These are phyloP conservation scores for Serilophus lunatus DNA, from an alignment of 2,113 vertebrate genomes.

Conservation along the genomic window DNA sequence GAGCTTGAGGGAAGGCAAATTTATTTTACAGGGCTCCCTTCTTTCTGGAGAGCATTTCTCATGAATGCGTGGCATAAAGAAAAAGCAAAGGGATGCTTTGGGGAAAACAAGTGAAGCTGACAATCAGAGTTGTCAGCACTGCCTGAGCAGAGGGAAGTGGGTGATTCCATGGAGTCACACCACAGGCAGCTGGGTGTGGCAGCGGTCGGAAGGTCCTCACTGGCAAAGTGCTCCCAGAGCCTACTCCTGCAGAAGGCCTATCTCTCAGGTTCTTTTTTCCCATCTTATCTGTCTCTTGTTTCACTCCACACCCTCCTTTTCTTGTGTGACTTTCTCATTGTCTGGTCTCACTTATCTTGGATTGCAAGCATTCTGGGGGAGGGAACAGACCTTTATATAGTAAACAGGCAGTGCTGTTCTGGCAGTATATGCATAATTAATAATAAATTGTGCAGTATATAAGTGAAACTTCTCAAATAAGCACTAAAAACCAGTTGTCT, in stretches of 20 bases:
- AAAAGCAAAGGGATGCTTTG: neutral
- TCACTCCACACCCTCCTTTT: slow-evolving; percentile 3
- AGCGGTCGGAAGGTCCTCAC: neutral
- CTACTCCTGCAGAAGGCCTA: neutral
- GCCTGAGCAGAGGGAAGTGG: neutral
- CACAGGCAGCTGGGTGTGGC: fast-evolving
- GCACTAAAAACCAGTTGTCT: neutral
- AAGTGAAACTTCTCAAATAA: neutral
- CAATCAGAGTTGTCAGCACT: fast-evolving
- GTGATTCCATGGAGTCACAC: neutral
- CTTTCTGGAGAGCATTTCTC: neutral
- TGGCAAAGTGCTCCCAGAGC: neutral
- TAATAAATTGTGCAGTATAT: neutral
- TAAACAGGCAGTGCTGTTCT: neutral
- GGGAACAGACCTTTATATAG: neutral
- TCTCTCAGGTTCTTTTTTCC: neutral
- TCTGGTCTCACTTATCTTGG: slow-evolving; percentile 9
- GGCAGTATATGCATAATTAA: neutral
- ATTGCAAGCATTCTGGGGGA: neutral
- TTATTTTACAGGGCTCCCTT: neutral
- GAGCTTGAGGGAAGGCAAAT: neutral
- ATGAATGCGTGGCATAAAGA: neutral
- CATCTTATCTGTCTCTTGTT: slow-evolving; percentile 29
- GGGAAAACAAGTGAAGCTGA: neutral
- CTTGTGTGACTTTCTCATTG: slow-evolving; percentile 4